phyloP scores from a whole-genome alignment of 2,113 vertebrate species.

The Peromyscus californicus region DNA sequence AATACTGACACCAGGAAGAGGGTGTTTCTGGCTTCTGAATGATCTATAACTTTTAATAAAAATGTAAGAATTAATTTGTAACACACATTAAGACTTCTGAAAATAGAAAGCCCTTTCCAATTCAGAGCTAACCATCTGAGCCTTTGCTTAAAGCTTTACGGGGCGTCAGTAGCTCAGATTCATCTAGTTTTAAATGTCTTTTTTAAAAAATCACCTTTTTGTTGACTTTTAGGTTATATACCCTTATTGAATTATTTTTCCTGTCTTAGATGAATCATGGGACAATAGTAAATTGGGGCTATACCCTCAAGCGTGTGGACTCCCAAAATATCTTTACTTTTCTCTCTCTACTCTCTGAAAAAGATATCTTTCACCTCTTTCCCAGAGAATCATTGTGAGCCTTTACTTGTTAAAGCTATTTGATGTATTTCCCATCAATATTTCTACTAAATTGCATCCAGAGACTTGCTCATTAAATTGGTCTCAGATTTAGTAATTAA shows the following conservation, averaged over 20 bases:
- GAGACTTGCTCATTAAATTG: not conserved
- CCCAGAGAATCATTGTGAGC: not conserved
- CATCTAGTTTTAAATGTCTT: not conserved
- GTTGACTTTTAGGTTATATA: not conserved
- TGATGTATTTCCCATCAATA: not conserved
- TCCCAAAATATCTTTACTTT: not conserved
- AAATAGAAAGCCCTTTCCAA: conserved; percentile 26
- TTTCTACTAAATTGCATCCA: not conserved
- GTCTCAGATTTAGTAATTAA: not conserved
- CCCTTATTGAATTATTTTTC: not conserved
- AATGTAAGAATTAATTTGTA: conserved; percentile 55
- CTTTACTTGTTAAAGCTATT: not conserved
- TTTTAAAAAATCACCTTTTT: not conserved
- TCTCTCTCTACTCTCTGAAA: not conserved
- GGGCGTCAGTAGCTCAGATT: accelerated
- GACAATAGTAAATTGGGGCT: not conserved
- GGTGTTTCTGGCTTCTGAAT: conserved; percentile 38
- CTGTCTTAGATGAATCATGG: not conserved
- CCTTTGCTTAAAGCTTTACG: not conserved
- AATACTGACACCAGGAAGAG: conserved; percentile 44
- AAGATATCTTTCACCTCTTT: not conserved
- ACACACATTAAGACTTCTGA: conserved; percentile 19
- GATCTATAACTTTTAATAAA: conserved; percentile 68
- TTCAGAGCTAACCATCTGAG: not conserved
- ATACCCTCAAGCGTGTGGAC: not conserved